Percentiles rank a stretch among this genome's conserved stretches.
phyloP scores from a whole-genome alignment of 2,113 vertebrate genomes.

The Colius striatus region DNA sequence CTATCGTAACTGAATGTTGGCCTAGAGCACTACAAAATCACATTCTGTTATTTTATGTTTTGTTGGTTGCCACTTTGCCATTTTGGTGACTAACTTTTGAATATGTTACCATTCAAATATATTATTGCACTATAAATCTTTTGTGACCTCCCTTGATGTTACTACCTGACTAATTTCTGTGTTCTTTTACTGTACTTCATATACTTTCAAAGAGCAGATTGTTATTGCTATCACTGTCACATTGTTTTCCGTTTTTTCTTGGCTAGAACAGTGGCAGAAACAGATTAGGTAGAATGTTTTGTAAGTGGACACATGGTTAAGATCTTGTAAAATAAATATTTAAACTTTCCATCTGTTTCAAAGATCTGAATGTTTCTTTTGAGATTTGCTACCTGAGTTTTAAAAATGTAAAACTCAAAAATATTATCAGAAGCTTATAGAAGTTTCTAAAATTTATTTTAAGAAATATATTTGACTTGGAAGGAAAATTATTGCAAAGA shows the following conservation, averaged over 20 bases:
- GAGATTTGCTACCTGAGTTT: background rate
- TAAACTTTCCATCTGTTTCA: background rate
- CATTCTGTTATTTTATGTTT: background rate
- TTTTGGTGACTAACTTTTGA: background rate
- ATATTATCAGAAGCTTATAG: background rate
- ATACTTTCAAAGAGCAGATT: background rate
- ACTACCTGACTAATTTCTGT: background rate
- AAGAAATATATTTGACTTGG: background rate
- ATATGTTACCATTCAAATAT: background rate
- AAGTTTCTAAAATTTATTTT: background rate
- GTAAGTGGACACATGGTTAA: background rate
- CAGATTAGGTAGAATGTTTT: background rate
- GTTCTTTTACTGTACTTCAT: background rate
- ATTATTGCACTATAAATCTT: background rate
- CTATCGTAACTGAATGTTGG: background rate
- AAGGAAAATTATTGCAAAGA: background rate
- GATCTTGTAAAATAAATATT: background rate
- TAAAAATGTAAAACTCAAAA: background rate
- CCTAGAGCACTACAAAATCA: background rate
- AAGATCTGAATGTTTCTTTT: background rate
- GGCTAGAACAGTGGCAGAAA: background rate
- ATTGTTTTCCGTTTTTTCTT: background rate
- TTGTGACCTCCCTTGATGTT: background rate
- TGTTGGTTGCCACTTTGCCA: background rate
- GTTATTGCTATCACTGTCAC: background rate